Conservation (phyloP, 2,797 vertebrate species). For the Gambelia wislizenii region DNA sequence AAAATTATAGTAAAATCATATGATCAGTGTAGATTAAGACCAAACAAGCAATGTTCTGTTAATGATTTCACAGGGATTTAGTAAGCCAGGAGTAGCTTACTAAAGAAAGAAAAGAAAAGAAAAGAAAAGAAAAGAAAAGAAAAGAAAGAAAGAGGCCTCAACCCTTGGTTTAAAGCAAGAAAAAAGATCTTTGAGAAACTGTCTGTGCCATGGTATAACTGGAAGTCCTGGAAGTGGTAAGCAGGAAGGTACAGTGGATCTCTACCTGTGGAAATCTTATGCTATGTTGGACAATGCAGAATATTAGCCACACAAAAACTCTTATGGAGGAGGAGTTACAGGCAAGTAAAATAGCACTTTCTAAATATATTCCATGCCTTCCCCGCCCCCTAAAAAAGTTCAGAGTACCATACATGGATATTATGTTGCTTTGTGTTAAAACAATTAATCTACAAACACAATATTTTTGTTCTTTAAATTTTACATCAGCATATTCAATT, state of each 20-base stretch:
- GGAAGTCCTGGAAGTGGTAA: too few species aligned
- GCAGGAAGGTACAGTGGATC: too few species aligned
- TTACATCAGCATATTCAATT: too few species aligned
- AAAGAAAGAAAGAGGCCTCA: background rate
- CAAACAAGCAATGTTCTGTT: background rate
- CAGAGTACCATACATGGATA: background rate
- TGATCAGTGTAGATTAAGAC: background rate
- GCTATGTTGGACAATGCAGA: too few species aligned
- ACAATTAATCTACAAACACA: too few species aligned
- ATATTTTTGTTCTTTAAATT: too few species aligned
- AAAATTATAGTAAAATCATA: background rate
- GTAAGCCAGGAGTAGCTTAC: background rate
- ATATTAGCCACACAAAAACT: too few species aligned
- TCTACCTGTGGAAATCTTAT: too few species aligned
- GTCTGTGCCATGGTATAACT: background rate
- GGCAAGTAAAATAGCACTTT: too few species aligned
- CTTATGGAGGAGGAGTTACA: too few species aligned
- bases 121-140: background rate
- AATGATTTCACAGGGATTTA: constrained; percentile 4
- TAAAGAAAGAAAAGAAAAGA: background rate
- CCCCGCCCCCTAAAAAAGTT: background rate
- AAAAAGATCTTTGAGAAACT: background rate
- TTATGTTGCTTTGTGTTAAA: too few species aligned
- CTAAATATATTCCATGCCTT: background rate
- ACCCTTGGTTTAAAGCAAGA: background rate